Evolutionary conservation across 2,113 vertebrate species (phyloP).

Genomic region (Struthio camelus): DNA sequence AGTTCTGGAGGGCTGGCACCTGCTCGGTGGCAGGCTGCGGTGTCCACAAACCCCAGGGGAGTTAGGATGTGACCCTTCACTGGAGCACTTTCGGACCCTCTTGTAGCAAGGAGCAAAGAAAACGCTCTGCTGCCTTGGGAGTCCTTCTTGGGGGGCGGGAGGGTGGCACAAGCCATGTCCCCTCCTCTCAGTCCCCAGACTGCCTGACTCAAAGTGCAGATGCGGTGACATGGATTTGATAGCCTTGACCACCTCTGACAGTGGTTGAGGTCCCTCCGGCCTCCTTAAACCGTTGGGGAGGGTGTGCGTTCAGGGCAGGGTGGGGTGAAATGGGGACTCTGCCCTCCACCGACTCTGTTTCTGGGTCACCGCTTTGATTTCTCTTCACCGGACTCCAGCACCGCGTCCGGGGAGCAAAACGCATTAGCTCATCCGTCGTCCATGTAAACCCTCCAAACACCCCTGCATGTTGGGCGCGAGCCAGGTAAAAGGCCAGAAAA

Average conservation of each 20-base stretch:
- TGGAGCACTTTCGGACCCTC: rapidly evolving
- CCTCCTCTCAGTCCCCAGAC: not conserved
- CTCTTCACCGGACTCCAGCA: rapidly evolving
- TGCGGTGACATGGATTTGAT: rapidly evolving
- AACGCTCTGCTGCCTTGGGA: not conserved
- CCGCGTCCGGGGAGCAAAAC: not conserved
- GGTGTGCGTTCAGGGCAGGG: not conserved
- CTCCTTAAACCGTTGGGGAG: not conserved
- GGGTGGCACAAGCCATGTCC: not conserved
- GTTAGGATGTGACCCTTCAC: rapidly evolving
- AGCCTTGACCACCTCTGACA: not conserved
- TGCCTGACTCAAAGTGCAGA: not conserved
- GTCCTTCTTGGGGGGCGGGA: not conserved
- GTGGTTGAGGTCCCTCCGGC: not conserved
- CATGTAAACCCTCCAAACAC: rapidly evolving
- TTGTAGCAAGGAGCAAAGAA: rapidly evolving
- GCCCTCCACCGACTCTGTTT: not conserved
- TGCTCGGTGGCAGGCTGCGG: too few species aligned
- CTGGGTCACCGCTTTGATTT: not conserved
- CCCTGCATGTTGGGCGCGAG: rapidly evolving
- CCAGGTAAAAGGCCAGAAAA: not conserved
- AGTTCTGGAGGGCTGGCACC: not conserved
- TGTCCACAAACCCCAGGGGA: rapidly evolving
- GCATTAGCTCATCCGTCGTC: not conserved
- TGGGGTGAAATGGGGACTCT: not conserved